These are phyloP conservation scores for Gymnoscopelus braueri DNA, from an alignment of 2,797 vertebrate species.

Conservation along the genomic window DNA sequence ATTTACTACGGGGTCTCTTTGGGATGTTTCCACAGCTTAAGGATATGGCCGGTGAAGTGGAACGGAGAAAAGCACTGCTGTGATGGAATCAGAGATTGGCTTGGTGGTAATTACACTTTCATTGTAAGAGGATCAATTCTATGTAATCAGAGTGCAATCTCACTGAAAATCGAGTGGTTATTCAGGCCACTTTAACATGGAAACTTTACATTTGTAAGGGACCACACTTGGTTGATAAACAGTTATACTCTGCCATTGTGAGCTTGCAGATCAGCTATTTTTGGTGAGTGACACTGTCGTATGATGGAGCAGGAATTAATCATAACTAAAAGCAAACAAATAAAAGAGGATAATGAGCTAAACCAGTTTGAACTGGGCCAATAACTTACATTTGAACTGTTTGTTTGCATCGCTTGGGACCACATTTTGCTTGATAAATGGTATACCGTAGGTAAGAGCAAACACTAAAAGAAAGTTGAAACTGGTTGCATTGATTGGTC, in stretches of 20 bases:
- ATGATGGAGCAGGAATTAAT: too few relatives aligned
- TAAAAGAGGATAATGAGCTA: too few relatives aligned
- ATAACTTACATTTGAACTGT: too few relatives aligned
- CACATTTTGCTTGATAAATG: too few relatives aligned
- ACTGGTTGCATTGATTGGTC: background rate
- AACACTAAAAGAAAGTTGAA: background rate
- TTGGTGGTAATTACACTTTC: slow-evolving; percentile 71
- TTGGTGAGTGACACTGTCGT: too few relatives aligned
- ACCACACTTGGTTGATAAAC: slow-evolving; percentile 35
- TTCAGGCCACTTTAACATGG: slow-evolving; percentile 50
- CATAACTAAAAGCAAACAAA: too few relatives aligned
- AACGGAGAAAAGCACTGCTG: slow-evolving; percentile 51
- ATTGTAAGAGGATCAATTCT: slow-evolving; percentile 67
- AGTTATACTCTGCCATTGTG: background rate
- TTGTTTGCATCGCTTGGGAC: too few relatives aligned
- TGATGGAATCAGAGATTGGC: slow-evolving; percentile 49
- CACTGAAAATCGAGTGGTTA: slow-evolving; percentile 49
- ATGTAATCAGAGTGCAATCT: slow-evolving; percentile 63
- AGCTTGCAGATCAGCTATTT: too few relatives aligned
- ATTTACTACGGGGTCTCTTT: slow-evolving; percentile 74
- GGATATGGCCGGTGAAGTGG: slow-evolving; percentile 60
- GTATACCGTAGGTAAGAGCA: background rate
- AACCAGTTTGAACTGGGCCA: too few relatives aligned
- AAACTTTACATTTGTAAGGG: slow-evolving; percentile 50
- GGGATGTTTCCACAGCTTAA: slow-evolving; percentile 71